phyloP scores from a whole-genome alignment of 2,888 invertebrate genomes.

The Netelia inedita region DNA sequence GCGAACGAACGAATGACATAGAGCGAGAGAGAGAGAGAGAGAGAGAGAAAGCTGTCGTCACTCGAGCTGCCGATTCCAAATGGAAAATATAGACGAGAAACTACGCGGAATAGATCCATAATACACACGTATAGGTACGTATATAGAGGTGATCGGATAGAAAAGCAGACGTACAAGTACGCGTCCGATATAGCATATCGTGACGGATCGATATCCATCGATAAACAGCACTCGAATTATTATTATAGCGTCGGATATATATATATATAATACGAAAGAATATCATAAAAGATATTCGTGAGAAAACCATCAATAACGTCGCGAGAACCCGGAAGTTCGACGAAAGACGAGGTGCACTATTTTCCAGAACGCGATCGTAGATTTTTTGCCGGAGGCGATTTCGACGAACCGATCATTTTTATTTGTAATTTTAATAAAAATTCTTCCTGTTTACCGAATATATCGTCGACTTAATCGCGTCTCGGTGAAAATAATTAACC shows the following conservation, averaged over 20 bases:
- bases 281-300: slow-evolving; percentile 55
- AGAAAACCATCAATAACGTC: slow-evolving; percentile 38
- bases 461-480: too few relatives aligned
- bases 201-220: slow-evolving; percentile 60
- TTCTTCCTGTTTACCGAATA: background rate
- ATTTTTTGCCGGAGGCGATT: background rate
- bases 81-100: slow-evolving; percentile 33
- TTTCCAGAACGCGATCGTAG: background rate
- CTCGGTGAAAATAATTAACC: too few relatives aligned
- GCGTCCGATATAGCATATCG: slow-evolving; percentile 13
- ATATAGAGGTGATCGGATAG: slow-evolving; percentile 4
- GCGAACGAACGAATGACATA: background rate
- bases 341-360: slow-evolving; percentile 1
- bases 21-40: slow-evolving; percentile 3
- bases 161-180: slow-evolving; percentile 36
- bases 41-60: background rate
- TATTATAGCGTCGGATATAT: slow-evolving; percentile 3
- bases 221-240: slow-evolving; percentile 18
- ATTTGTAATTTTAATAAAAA: background rate
- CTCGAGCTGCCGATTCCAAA: slow-evolving; percentile 32
- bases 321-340: background rate
- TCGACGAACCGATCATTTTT: background rate
- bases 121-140: background rate
- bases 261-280: background rate
- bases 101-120: slow-evolving; percentile 5